Evolutionary conservation across 2,888 invertebrate species (phyloP).

Genomic region (Carabus problematicus): DNA sequence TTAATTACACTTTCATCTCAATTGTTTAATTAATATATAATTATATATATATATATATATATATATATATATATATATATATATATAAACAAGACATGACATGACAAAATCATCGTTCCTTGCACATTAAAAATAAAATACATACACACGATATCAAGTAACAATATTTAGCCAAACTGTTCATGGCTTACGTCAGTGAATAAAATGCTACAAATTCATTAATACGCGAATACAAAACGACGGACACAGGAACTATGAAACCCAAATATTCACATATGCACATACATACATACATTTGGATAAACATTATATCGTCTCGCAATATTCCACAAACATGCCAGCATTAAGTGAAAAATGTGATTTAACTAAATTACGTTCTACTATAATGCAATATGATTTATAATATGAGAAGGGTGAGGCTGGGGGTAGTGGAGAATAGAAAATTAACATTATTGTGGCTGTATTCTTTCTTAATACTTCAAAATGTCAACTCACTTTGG

Average conservation of each 20-base stretch:
- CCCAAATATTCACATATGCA: slow-evolving; percentile 26
- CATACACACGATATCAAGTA: slow-evolving; percentile 31
- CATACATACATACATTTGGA: slow-evolving; percentile 13
- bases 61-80: too few species aligned
- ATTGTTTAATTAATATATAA: slow-evolving; percentile 31
- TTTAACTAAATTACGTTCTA: not conserved
- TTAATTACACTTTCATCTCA: slow-evolving; percentile 33
- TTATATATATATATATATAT: too few species aligned
- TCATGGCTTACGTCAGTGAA: slow-evolving; percentile 18
- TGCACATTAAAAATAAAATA: slow-evolving; percentile 31
- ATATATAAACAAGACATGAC: not conserved
- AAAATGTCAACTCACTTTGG: too few species aligned
- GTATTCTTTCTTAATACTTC: too few species aligned
- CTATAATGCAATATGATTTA: not conserved
- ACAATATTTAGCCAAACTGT: slow-evolving; percentile 11
- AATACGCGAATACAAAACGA: slow-evolving; percentile 32
- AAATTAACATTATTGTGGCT: too few species aligned
- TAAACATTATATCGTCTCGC: not conserved
- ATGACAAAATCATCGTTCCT: slow-evolving; percentile 15
- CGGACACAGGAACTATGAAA: slow-evolving; percentile 35
- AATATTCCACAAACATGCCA: slow-evolving; percentile 21
- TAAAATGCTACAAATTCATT: slow-evolving; percentile 19
- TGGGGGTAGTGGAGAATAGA: not conserved
- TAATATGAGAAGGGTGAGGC: not conserved
- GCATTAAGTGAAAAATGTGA: slow-evolving; percentile 16